Evolutionary conservation across 2,888 invertebrate genomes (phyloP).

Genomic region (Bimastos eiseni): DNA sequence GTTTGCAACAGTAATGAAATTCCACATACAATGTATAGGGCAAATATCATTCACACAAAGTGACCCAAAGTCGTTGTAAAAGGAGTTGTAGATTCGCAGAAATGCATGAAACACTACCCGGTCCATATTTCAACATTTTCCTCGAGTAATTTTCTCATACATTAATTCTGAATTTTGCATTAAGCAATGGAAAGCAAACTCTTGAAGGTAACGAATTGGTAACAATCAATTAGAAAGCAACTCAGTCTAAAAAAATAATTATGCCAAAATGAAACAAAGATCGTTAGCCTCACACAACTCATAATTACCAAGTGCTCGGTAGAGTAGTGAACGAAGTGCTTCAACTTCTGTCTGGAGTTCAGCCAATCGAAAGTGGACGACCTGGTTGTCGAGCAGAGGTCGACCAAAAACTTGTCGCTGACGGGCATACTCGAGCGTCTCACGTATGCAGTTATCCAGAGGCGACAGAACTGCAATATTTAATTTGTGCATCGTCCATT

Average conservation of each 20-base stretch:
- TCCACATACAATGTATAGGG: too few species aligned
- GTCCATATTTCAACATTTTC: neutral
- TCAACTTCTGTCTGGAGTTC: conserved; percentile 67
- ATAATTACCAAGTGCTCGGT: conserved; percentile 62
- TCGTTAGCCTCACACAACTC: neutral
- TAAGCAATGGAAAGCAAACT: neutral
- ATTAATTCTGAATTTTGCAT: neutral
- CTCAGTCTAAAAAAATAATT: neutral
- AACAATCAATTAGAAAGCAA: neutral
- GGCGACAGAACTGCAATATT: conserved; percentile 53
- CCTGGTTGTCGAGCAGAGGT: conserved; percentile 62
- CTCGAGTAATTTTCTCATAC: too few species aligned
- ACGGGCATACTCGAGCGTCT: conserved; percentile 65
- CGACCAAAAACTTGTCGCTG: conserved; percentile 65
- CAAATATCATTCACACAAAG: neutral
- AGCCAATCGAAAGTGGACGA: conserved; percentile 66
- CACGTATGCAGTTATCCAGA: conserved; percentile 60
- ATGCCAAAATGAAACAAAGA: neutral
- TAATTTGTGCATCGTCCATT: neutral
- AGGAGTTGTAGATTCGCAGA: too few species aligned
- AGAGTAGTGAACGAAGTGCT: conserved; percentile 63
- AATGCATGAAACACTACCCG: neutral
- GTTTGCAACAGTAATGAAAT: too few species aligned
- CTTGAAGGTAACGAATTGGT: neutral
- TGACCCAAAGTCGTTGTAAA: neutral